phyloP scores from a whole-genome alignment of 2,113 vertebrate species.

The Galemys pyrenaicus region DNA sequence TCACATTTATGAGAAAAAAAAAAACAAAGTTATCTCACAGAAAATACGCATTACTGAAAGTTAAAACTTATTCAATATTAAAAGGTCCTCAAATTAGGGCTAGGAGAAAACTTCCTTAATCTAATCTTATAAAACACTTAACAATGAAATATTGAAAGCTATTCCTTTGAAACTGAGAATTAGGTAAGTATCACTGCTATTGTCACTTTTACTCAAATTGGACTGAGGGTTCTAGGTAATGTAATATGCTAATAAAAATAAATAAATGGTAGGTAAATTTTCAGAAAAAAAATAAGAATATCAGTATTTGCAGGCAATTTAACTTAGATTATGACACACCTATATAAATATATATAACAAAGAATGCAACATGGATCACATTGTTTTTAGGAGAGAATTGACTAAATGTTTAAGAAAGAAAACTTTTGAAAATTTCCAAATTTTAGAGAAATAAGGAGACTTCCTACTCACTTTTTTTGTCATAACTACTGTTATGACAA shows the following conservation, averaged over 20 bases:
- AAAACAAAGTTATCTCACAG: background rate
- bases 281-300: background rate
- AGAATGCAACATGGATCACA: background rate
- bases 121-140: background rate
- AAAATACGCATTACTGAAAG: background rate
- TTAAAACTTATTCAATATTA: background rate
- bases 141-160: background rate
- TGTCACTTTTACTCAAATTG: background rate
- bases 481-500: too few relatives aligned
- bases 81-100: background rate
- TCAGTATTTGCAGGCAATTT: background rate
- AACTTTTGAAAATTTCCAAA: background rate
- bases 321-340: background rate
- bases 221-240: background rate
- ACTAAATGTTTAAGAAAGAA: background rate
- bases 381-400: background rate
- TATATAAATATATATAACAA: background rate
- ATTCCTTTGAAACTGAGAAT: background rate
- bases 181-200: background rate
- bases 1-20: background rate
- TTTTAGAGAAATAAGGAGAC: background rate
- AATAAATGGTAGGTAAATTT: background rate
- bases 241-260: background rate
- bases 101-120: background rate
- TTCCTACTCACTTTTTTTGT: background rate